Conservation (phyloP, 2,113 vertebrate species). For the Origma solitaria region DNA sequence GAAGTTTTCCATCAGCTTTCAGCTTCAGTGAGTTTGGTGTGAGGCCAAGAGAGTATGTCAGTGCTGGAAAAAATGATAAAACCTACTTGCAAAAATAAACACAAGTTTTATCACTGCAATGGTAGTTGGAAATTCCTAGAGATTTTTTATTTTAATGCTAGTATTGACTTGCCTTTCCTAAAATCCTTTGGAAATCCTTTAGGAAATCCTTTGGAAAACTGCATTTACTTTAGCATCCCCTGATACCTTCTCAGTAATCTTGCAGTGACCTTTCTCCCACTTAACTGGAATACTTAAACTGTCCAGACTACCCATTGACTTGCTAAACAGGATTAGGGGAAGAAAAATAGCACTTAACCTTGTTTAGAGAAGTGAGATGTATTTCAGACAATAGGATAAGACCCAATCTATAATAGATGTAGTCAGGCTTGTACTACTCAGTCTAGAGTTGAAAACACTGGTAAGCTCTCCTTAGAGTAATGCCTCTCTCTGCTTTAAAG, state of each 20-base stretch:
- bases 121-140: not conserved
- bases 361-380: not conserved
- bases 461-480: not conserved
- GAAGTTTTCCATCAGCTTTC: not conserved
- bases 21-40: rapidly evolving
- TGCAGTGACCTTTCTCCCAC: conserved; percentile 12
- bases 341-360: conserved; percentile 38
- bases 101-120: not conserved
- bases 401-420: not conserved
- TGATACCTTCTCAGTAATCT: not conserved
- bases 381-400: not conserved
- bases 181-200: not conserved
- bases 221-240: not conserved
- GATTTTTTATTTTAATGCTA: not conserved
- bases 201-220: not conserved
- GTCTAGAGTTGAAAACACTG: not conserved
- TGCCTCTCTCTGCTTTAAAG: not conserved
- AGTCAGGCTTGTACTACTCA: not conserved
- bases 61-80: not conserved
- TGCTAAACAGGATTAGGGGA: conserved; percentile 31
- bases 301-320: not conserved
- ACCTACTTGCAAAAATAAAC: not conserved
- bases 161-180: not conserved
- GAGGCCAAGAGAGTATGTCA: rapidly evolving
- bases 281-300: conserved; percentile 18